These are phyloP conservation scores for Trachops cirrhosus DNA, from an alignment of 2,797 vertebrate species.

Conservation along the genomic window DNA sequence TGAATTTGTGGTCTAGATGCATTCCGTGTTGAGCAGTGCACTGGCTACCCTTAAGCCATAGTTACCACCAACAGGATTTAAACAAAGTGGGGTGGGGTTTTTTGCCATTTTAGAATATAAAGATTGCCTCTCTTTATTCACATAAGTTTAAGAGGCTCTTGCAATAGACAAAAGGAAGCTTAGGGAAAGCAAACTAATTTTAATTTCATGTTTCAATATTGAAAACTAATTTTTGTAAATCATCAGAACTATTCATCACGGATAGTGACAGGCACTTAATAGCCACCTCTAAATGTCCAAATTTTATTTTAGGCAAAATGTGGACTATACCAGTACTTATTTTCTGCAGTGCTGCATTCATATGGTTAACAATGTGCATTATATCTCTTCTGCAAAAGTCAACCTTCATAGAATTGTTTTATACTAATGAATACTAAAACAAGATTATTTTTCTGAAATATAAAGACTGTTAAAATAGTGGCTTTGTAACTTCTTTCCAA, in stretches of 20 bases:
- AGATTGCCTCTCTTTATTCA: neutral
- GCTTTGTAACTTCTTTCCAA: neutral
- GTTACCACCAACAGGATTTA: neutral
- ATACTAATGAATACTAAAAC: constrained; percentile 6
- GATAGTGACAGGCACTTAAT: neutral
- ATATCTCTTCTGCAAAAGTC: constrained; percentile 51
- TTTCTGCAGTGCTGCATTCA: constrained; percentile 41
- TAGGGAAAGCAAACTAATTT: neutral
- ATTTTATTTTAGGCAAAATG: neutral
- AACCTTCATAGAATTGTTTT: constrained; percentile 47
- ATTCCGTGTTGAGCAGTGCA: neutral
- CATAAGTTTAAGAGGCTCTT: neutral
- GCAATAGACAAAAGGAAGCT: neutral
- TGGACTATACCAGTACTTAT: neutral
- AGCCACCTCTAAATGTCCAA: constrained; percentile 22
- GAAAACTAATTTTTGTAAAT: constrained; percentile 26
- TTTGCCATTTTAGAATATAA: neutral
- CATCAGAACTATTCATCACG: neutral
- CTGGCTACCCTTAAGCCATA: neutral
- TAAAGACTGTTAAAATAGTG: constrained; percentile 18
- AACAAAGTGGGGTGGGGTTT: neutral
- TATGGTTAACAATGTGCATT: constrained; percentile 47
- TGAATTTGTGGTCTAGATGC: neutral
- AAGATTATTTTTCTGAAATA: constrained; percentile 32
- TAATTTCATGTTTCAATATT: neutral